Evolutionary conservation across 2,113 vertebrate genomes (phyloP).

Genomic region (Tichodroma muraria): DNA sequence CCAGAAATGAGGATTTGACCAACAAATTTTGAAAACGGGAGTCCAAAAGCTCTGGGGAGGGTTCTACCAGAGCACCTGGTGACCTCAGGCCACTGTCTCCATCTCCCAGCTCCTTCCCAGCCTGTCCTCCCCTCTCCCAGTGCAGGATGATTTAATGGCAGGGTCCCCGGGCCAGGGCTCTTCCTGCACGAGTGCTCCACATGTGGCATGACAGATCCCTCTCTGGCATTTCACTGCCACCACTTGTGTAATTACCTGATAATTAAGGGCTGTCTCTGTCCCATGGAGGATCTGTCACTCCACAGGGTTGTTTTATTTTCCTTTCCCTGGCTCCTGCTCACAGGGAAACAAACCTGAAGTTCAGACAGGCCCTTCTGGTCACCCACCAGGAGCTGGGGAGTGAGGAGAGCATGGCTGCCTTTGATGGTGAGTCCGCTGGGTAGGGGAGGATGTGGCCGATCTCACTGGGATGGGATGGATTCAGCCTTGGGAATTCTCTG

Average conservation of each 20-base stretch:
- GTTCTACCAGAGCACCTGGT: not conserved
- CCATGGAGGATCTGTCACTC: not conserved
- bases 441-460: fast-evolving
- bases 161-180: not conserved
- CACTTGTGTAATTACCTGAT: not conserved
- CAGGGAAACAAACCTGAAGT: constrained; percentile 95
- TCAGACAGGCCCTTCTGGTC: constrained; percentile 78
- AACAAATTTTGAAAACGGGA: not conserved
- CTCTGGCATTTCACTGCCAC: not conserved
- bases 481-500: not conserved
- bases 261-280: not conserved
- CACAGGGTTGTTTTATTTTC: not conserved
- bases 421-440: constrained; percentile 74
- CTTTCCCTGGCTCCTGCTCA: not conserved
- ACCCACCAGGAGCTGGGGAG: constrained; percentile 77
- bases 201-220: not conserved
- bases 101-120: not conserved
- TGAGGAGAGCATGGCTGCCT: constrained; percentile 70
- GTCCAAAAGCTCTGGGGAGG: not conserved
- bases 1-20: not conserved
- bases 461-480: fast-evolving
- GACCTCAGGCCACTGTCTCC: not conserved
- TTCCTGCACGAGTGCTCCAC: too few species aligned
- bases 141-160: not conserved
- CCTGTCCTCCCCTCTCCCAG: fast-evolving